Evolutionary conservation across 2,113 vertebrate species (phyloP).

Genomic region (Callithrix jacchus): DNA sequence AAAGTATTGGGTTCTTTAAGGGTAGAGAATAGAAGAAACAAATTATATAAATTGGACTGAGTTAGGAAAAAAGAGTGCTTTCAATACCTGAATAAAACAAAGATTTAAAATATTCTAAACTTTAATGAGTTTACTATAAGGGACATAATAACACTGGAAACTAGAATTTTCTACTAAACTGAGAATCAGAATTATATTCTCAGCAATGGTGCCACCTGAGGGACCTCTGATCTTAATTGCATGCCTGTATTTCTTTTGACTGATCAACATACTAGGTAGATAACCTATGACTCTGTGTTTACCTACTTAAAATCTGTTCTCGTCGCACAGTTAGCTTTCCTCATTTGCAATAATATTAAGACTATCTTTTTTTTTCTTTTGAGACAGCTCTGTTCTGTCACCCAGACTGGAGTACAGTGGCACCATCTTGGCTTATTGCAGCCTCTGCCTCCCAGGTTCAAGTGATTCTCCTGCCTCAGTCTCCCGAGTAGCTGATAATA

Average conservation of each 20-base stretch:
- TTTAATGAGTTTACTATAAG: background rate
- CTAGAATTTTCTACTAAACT: background rate
- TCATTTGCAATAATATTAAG: background rate
- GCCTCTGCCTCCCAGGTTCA: too few relatives aligned
- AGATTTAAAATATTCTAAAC: background rate
- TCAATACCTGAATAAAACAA: background rate
- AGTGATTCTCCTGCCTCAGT: too few relatives aligned
- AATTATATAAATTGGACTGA: background rate
- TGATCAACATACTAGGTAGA: background rate
- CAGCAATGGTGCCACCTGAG: background rate
- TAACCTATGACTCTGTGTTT: background rate
- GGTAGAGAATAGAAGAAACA: background rate
- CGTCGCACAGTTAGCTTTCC: background rate
- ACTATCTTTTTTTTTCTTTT: too few relatives aligned
- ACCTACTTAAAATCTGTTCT: background rate
- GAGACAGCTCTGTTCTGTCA: too few relatives aligned
- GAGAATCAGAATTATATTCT: background rate
- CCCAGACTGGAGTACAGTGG: too few relatives aligned
- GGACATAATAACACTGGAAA: background rate
- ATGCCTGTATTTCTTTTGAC: background rate
- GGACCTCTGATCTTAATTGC: background rate
- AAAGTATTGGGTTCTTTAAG: background rate
- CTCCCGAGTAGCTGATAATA: too few relatives aligned
- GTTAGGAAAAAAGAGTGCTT: background rate
- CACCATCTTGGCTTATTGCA: too few relatives aligned